These are phyloP conservation scores for Drosophila picticornis DNA, from an alignment of 2,888 invertebrate genomes.

Conservation along the genomic window DNA sequence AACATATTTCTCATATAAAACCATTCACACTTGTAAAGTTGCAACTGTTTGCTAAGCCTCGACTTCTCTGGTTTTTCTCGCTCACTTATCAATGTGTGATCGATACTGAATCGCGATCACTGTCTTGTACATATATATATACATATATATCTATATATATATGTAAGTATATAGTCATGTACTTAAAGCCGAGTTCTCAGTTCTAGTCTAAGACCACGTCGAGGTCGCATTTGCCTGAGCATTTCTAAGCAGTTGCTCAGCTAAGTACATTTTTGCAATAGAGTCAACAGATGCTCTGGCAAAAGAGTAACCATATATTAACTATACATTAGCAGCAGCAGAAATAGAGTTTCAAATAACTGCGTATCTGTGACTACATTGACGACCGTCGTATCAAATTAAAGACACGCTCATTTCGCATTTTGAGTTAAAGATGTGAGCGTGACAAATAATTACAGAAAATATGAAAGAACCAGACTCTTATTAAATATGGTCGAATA, in stretches of 20 bases:
- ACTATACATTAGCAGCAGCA: constrained; percentile 4
- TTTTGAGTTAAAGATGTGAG: constrained; percentile 23
- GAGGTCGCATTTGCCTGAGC: constrained; percentile 51
- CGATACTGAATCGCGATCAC: constrained; percentile 8
- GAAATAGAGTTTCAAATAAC: constrained; percentile 31
- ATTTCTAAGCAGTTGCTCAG: constrained; percentile 44
- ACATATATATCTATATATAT: neutral
- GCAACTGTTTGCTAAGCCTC: constrained; percentile 16
- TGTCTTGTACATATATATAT: neutral
- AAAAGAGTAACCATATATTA: constrained; percentile 21
- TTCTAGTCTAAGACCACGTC: constrained; percentile 32
- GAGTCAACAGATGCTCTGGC: constrained; percentile 30
- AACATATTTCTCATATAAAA: constrained; percentile 6
- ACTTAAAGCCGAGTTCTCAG: constrained; percentile 5
- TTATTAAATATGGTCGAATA: neutral
- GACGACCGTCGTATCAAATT: constrained; percentile 43
- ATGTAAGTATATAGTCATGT: neutral
- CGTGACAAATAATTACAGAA: neutral
- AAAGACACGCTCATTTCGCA: constrained; percentile 36
- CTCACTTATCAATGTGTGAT: constrained; percentile 1
- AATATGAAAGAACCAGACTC: neutral
- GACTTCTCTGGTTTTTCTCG: constrained; percentile 21
- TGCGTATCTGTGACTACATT: constrained; percentile 7
- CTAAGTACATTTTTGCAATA: constrained; percentile 16
- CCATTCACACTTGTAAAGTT: constrained; percentile 10